These are phyloP conservation scores for Colostygia pectinataria DNA, from an alignment of 2,888 invertebrate genomes.

Conservation along the genomic window DNA sequence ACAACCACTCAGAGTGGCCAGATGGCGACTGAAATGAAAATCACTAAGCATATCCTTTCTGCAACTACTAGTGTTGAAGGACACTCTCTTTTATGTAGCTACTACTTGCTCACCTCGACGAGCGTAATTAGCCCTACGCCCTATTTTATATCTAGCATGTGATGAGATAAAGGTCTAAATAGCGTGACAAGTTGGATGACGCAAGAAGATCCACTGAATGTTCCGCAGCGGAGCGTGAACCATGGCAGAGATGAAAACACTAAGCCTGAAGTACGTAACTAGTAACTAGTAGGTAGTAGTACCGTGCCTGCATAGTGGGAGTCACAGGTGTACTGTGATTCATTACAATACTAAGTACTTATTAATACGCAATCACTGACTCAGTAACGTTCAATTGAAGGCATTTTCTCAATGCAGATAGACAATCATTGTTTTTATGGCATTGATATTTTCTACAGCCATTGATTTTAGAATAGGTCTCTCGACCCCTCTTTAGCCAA, in stretches of 20 bases:
- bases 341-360: constrained; percentile 20
- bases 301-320: constrained; percentile 2
- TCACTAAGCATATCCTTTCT: constrained; percentile 64
- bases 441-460: too few relatives aligned
- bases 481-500: too few relatives aligned
- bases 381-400: constrained; percentile 19
- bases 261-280: constrained; percentile 38
- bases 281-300: too few relatives aligned
- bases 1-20: constrained; percentile 47
- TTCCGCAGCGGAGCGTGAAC: constrained; percentile 72
- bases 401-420: constrained; percentile 16
- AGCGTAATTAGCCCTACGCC: constrained; percentile 6
- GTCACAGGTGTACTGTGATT: constrained; percentile 31
- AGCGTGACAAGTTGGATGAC: constrained; percentile 38
- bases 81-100: constrained; percentile 68
- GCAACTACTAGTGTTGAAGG: constrained; percentile 64
- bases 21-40: constrained; percentile 69
- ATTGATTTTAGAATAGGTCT: too few relatives aligned
- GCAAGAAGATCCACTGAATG: constrained; percentile 63
- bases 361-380: constrained; percentile 25
- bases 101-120: constrained; percentile 71
- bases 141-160: constrained; percentile 14
- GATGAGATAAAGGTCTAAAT: constrained; percentile 45
- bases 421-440: constrained; percentile 9
- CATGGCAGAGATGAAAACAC: constrained; percentile 61